Evolutionary conservation across 2,888 invertebrate species (phyloP).

Genomic region (Polyommatus icarus): DNA sequence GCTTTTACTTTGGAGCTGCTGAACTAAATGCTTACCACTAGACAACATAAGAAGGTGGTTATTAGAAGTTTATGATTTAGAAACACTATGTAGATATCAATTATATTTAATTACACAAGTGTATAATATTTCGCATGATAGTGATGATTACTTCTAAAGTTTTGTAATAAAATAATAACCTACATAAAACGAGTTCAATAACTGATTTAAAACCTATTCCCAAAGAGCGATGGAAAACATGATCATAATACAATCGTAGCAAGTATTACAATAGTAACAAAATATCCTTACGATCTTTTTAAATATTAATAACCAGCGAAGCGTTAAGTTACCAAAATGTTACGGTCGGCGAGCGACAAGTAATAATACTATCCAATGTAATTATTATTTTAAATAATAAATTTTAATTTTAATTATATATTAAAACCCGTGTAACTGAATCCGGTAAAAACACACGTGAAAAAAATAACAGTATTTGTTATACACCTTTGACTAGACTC

Average conservation of each 20-base stretch:
- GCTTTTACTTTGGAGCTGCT: not conserved
- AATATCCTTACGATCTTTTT: conserved; percentile 36
- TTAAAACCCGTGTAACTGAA: conserved; percentile 13
- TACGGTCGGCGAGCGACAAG: conserved; percentile 42
- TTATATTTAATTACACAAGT: not conserved
- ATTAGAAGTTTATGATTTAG: not conserved
- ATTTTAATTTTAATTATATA: conserved; percentile 27
- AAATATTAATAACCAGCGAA: conserved; percentile 70
- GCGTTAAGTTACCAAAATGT: conserved; percentile 68
- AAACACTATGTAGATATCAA: not conserved
- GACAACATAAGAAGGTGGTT: not conserved
- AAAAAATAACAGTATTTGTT: not conserved
- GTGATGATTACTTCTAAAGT: not conserved
- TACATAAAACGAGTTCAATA: conserved; percentile 53
- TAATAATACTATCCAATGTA: conserved; percentile 23
- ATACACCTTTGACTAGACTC: not conserved
- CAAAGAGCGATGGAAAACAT: conserved; percentile 41
- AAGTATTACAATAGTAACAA: conserved; percentile 47
- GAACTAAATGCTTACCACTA: not conserved
- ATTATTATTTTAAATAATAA: conserved; percentile 31
- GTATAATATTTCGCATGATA: not conserved
- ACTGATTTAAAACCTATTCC: conserved; percentile 63
- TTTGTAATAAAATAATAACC: not conserved
- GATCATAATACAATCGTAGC: conserved; percentile 45
- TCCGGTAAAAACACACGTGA: conserved; percentile 2